Base-by-base conservation (phyloP, 2,888 invertebrate genomes). In the Odontothrips loti region DNA sequence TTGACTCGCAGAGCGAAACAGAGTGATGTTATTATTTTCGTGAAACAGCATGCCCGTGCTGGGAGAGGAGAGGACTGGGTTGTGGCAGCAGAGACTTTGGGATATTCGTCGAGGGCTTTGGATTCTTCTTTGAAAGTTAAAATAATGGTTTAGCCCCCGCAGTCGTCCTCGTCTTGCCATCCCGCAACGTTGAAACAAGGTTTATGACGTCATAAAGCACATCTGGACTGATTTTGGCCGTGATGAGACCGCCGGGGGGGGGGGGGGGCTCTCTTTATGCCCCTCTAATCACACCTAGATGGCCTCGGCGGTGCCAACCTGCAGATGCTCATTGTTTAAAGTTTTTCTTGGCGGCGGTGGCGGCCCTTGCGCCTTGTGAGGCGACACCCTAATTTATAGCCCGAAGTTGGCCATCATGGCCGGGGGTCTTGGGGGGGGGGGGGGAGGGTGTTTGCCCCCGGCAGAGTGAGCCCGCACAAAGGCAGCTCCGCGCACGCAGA, bases 241-340 rank as follows among this genome's bases (percentile, higher is more conserved):
- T 17, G 15, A 51, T 20, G 51, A 15, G 58, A 15, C 58, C 17
- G 20, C 58, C 17, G 20, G 12, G 15, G 20, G 58, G 58, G 17
- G 58, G 0, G 17, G 58, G 20, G 6, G 15, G 15, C 20, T 17
- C 20, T 20, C 58, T 1, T 58, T 43, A 43, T 43, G 34, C 34
- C 34, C 58, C 58, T 58, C 58, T 58, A 58, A 58, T 58, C 58
- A 58, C 58, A 58, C 58, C 58, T 58, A 58, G 58, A 58, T 58
- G 58, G 58, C 17, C 58, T 15, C 51, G 10, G 4, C 51, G 58
- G 15, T 58, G 58, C 58, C 15, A 58, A 58, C 58, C 58, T 58
- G 58, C 58, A 58, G 58, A 58, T 58, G 58, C 20, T 58, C 58
- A 58, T 58, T 58, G 58, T 58, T 58, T 58, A 58, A 58, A 58